Base-by-base conservation (phyloP, 1,140 invertebrate species). In the Drosophila subobscura region DNA sequence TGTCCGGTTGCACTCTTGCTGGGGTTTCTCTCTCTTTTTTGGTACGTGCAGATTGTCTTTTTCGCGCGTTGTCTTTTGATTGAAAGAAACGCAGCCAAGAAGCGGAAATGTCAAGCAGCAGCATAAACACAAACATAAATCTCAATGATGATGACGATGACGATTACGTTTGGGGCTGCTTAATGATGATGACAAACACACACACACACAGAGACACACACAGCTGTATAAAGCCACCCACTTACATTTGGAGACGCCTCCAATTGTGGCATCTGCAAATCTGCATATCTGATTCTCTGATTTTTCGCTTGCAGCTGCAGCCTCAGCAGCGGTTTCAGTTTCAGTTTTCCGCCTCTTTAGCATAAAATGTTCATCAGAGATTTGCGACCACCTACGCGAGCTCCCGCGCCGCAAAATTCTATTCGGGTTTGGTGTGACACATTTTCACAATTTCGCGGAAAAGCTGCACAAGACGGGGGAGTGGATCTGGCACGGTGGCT, bases 41-140 rank as follows among this genome's bases (percentile, higher is more conserved):
- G 58, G 44, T 81, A 81, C 79, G 75, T 83, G 80, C 51, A 72
- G 42, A 72, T 53, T 63, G 47, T 60, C 29, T 70, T 71, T 77
- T 74, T 77, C 64, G 59, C 72, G 52, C 72, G 44, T 85, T 68
- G 77, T 80, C 81, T 80, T 86, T 70, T 85, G 81, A 85, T 85
- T 85, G 73, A 86, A 75, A 20, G 16, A 77, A 77, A 76, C 33
- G 60, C 72, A 45, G 22, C 56, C 29, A 56, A 45, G 25, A 63
- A 81, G 64, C 81, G 81, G 81, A 85, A 85, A 85, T 85, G 81
- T 85, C 81, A 88, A 59, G 59, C 70, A 57, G 64, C 81, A 86
- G 77, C 81, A 81, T 76, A 88, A 85, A 75, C 67, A 86, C 57
- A 85, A 77, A 67, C 81, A 85, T 88, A 85, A 85, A 86, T 85